Percentiles rank a stretch among this genome's conserved stretches.
These are phyloP conservation scores for Sesia bembeciformis DNA, from an alignment of 2,888 invertebrate genomes.

Conservation along the genomic window DNA sequence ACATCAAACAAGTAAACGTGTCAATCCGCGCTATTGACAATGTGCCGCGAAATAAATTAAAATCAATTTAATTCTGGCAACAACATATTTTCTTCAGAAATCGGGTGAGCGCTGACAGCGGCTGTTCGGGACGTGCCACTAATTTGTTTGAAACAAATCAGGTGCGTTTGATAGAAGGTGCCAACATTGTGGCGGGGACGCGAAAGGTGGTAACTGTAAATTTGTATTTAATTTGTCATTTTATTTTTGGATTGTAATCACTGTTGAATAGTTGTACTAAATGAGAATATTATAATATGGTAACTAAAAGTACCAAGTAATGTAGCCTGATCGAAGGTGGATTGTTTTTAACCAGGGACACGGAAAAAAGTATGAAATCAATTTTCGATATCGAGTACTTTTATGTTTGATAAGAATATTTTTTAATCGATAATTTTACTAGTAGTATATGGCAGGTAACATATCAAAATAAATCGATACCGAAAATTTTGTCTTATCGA, in stretches of 20 bases:
- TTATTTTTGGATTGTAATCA: neutral
- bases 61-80: neutral
- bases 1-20: neutral
- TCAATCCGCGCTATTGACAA: neutral
- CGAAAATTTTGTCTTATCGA: no score
- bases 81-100: neutral
- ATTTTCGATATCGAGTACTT: no score
- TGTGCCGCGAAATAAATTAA: neutral
- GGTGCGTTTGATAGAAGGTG: constrained; percentile 17
- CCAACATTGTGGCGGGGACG: constrained; percentile 4
- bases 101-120: constrained; percentile 9
- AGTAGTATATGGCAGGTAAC: no score
- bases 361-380: no score
- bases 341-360: no score
- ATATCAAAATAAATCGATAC: no score
- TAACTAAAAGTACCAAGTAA: no score
- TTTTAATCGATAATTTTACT: no score
- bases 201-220: neutral
- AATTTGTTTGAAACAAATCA: constrained; percentile 19
- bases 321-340: no score
- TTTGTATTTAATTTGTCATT: neutral
- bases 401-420: no score
- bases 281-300: no score
- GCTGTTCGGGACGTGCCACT: constrained; percentile 14
- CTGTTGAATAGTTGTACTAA: no score